Evolutionary conservation across 2,113 vertebrate species (phyloP).

Genomic region (Bettongia penicillata): DNA sequence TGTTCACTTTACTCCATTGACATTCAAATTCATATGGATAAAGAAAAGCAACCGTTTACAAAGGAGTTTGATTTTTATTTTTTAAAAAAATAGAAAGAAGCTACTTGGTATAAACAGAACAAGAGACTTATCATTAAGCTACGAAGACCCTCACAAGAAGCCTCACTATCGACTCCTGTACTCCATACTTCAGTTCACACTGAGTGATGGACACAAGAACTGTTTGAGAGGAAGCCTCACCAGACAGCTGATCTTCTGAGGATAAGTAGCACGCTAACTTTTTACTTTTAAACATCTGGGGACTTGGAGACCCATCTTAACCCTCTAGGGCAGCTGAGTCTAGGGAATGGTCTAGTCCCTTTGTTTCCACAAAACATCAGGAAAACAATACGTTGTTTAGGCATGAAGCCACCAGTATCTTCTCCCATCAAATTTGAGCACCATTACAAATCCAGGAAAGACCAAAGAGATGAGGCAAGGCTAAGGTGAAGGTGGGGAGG

Average conservation of each 20-base stretch:
- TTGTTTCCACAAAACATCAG: not conserved
- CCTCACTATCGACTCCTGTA: not conserved
- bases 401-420: not conserved
- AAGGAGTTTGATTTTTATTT: not conserved
- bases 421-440: not conserved
- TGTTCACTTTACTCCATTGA: not conserved
- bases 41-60: not conserved
- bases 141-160: not conserved
- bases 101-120: not conserved
- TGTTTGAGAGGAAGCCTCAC: not conserved
- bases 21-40: not conserved
- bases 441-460: not conserved
- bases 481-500: not conserved
- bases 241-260: not conserved
- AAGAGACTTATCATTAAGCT: not conserved
- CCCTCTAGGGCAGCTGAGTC: not conserved
- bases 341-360: not conserved
- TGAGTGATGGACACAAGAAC: not conserved
- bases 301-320: not conserved
- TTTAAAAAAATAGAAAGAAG: not conserved
- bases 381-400: not conserved
- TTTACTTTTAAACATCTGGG: not conserved
- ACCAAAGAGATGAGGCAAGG: not conserved
- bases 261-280: not conserved
- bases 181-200: not conserved